Evolutionary conservation across 1,140 invertebrate species (phyloP), one percentile per base, ranked within the genome.

Genomic region (Popillia japonica): DNA sequence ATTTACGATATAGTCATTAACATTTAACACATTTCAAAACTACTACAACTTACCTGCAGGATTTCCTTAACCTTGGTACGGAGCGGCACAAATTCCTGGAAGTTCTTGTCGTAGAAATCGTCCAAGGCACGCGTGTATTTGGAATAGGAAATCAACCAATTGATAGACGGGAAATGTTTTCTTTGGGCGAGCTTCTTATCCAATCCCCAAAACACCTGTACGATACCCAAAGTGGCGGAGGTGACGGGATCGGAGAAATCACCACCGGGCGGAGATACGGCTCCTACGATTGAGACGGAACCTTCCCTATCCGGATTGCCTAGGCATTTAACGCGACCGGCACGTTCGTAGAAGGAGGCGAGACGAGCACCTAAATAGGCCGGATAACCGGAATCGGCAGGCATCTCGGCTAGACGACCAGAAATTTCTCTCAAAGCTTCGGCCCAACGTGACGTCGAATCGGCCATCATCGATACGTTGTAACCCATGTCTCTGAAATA

Each of bases 391-490:
- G 98, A 96, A 90, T 97, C 97, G 81, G 99, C 99, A 89, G 99
- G 99, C 99, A 99, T 99, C 92, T 99, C 99, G 88, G 98, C 99
- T 84, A 99, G 91, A 92, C 99, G 97, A 89, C 98, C 84, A 2
- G 98, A 99, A 89, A 99, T 99, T 94, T 99, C 99, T 93, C 99
- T 93, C 86, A 99, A 90, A 84, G 98, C 98, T 89, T 99, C 99
- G 75, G 99, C 99, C 99, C 99, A 99, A 90, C 99, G 96, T 22
- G 98, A 99, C 11, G 99, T 99, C n/a, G 98, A 99, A 89, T 99
- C 99, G 83, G 99, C 99, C 99, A 99, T 99, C 99, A 99, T 99
- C 77, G 98, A 98, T 34, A 99, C 98, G 87, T 99, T 98, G 91
- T 99, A 99, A 88, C 99, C 99, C 98, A 99, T 99, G 87, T 99